Conservation (phyloP, 2,888 invertebrate genomes). For the Polydesmus complanatus region DNA sequence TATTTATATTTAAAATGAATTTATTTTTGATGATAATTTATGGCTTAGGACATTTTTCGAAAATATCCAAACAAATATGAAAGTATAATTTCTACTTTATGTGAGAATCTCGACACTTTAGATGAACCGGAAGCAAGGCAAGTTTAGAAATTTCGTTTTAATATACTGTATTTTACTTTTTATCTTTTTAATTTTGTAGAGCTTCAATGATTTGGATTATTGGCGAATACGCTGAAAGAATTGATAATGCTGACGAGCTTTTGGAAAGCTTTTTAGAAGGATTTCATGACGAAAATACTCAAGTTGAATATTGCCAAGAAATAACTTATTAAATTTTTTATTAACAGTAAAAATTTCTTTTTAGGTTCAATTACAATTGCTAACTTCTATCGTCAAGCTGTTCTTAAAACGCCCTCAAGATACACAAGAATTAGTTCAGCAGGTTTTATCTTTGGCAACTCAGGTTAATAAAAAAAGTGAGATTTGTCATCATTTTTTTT, state of each 20-base stretch:
- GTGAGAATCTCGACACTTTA: slow-evolving; percentile 94
- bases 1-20: background rate
- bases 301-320: slow-evolving; percentile 41
- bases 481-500: background rate
- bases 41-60: slow-evolving; percentile 62
- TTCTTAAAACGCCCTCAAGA: slow-evolving; percentile 96
- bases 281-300: slow-evolving; percentile 90
- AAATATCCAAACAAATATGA: slow-evolving; percentile 99
- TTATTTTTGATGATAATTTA: slow-evolving; percentile 5
- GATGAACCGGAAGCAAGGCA: slow-evolving; percentile 89
- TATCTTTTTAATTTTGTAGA: slow-evolving; percentile 32
- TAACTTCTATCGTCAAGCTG: slow-evolving; percentile 96
- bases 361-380: slow-evolving; percentile 68
- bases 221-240: slow-evolving; percentile 97
- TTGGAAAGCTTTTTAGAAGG: slow-evolving; percentile 96
- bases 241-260: slow-evolving; percentile 97
- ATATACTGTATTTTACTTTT: slow-evolving; percentile 10
- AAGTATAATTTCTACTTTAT: slow-evolving; percentile 95
- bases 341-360: slow-evolving; percentile 8
- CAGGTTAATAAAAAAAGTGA: slow-evolving; percentile 31
- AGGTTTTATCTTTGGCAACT: slow-evolving; percentile 59
- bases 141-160: background rate
- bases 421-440: slow-evolving; percentile 96
- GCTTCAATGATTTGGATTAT: slow-evolving; percentile 87
- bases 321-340: background rate